Base-by-base conservation (phyloP, 2,888 invertebrate genomes). In the Lordiphosa fenestrarum region DNA sequence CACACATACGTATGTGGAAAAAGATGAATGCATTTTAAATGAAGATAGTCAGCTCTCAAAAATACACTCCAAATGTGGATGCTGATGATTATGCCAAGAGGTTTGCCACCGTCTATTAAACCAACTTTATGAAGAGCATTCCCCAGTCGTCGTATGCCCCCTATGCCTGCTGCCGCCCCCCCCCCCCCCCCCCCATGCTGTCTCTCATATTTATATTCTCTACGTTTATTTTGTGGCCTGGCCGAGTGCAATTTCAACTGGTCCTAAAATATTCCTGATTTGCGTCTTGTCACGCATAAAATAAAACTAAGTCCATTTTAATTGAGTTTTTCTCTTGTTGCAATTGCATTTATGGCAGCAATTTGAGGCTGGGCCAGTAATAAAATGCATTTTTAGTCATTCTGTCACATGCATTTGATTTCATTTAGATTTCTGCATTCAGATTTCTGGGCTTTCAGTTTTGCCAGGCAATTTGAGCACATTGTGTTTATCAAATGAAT, bases 1-100 rank as follows among this genome's bases (percentile, higher is more conserved):
- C 46, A 21, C 46, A 35, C 5, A 25, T 23, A 42, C 42, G 60
- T 53, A 55, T 56, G 49, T 60, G 57, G 58, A 66, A 73, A 80
- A 76, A 73, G 58, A 84, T 84, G 71, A 73, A 84, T 84, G 84
- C 66, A 81, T 83, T 73, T 67, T 64, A 80, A 69, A 75, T 85
- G 61, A 64, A 81, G 65, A 62, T 50, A 30, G 46, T 46, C 46
- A 47, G 48, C 46, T 42, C 39, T 46, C 46, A 41, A 37, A 37
- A 39, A 48, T 38, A 37, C 40, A 2, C 48, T 54, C 0, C 4
- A 6, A 47, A 4, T 12, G 9, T 10, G 7, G 7, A 3, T 6
- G 15, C 1, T 12, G 9, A 19, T 15, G 30, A 44, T 13, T 44
- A 5, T 10, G 9, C 0, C 7, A 7, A 21, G 5, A 25, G 10